These are phyloP conservation scores for Antechinus stuartii DNA, from an alignment of 2,113 vertebrate species.

Conservation along the genomic window DNA sequence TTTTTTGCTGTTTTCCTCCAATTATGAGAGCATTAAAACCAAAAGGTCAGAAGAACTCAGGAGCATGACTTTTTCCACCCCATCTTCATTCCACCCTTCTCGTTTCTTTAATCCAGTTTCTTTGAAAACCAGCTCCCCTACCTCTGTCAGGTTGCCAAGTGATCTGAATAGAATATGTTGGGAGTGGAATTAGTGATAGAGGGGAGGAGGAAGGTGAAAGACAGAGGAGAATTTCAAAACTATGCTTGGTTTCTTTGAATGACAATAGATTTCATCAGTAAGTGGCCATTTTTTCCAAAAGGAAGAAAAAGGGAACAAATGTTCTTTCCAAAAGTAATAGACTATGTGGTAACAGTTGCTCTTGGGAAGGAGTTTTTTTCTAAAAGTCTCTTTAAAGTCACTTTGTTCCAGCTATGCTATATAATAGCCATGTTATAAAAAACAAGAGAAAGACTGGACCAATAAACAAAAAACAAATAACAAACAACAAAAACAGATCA, in stretches of 20 bases:
- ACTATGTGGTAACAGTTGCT: not conserved
- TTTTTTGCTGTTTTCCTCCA: not conserved
- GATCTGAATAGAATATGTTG: slow-evolving; percentile 16
- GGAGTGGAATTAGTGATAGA: not conserved
- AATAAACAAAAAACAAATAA: not conserved
- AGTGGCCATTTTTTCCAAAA: slow-evolving; percentile 7
- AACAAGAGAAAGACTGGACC: not conserved
- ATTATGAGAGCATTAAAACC: not conserved
- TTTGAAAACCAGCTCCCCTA: slow-evolving; percentile 3
- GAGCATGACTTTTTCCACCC: not conserved
- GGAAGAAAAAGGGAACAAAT: slow-evolving; percentile 1
- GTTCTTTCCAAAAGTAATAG: slow-evolving; percentile 10
- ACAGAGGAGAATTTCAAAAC: not conserved
- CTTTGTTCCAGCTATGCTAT: not conserved
- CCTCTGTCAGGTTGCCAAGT: not conserved
- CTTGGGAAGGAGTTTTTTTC: not conserved
- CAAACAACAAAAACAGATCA: not conserved
- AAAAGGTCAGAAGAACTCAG: not conserved
- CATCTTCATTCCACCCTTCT: not conserved
- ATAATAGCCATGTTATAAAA: not conserved
- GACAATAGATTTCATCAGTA: not conserved
- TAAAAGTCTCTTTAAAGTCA: not conserved
- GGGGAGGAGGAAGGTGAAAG: not conserved
- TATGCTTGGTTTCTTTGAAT: not conserved
- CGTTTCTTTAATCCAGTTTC: not conserved